phyloP scores from a whole-genome alignment of 1,140 invertebrate species.

The Sitophilus oryzae region DNA sequence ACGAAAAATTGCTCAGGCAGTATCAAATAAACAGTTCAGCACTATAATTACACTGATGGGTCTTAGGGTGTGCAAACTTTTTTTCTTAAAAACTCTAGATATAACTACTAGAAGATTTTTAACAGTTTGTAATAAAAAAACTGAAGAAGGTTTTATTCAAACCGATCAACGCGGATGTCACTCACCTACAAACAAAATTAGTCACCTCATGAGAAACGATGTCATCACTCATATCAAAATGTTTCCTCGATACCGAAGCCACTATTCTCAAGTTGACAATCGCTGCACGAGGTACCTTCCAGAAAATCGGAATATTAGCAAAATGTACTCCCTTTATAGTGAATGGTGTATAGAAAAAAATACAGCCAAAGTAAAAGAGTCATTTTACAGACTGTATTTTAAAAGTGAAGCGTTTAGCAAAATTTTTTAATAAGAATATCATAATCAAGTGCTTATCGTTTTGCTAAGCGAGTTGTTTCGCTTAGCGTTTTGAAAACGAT shows the following conservation, averaged over 20 bases:
- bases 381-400: too few relatives aligned
- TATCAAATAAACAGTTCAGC: constrained; percentile 1
- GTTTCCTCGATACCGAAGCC: background rate
- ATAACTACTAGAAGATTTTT: background rate
- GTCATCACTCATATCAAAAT: background rate
- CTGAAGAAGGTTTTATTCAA: background rate
- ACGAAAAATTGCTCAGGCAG: background rate
- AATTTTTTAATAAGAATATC: too few relatives aligned
- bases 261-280: background rate
- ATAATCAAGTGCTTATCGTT: too few relatives aligned
- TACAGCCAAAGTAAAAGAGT: background rate
- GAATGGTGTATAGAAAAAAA: background rate
- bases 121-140: background rate
- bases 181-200: background rate
- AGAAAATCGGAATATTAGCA: background rate
- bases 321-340: background rate
- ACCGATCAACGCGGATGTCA: background rate
- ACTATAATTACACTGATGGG: too few relatives aligned
- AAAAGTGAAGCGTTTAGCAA: too few relatives aligned
- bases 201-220: background rate
- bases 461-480: too few relatives aligned
- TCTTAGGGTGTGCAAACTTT: too few relatives aligned
- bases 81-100: too few relatives aligned
- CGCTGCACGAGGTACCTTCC: background rate
- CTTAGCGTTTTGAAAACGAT: too few relatives aligned